These are phyloP conservation scores for Psittacula derbiana DNA, from an alignment of 2,797 vertebrate species.

Conservation along the genomic window DNA sequence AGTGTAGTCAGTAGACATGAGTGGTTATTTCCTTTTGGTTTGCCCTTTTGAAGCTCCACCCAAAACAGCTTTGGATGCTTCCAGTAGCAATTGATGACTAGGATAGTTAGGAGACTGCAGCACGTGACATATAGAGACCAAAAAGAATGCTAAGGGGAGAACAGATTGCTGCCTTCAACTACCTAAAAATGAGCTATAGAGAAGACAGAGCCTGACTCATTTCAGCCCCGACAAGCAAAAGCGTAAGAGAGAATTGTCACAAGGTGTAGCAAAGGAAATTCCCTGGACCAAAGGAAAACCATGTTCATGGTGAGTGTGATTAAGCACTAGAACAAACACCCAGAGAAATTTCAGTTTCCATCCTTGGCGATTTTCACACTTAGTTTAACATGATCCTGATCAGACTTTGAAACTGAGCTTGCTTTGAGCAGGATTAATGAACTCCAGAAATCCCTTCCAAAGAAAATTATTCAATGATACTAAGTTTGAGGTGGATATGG, in stretches of 20 bases:
- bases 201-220: not conserved
- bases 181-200: not conserved
- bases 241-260: not conserved
- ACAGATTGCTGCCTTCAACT: not conserved
- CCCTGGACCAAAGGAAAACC: not conserved
- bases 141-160: not conserved
- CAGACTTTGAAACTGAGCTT: not conserved
- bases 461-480: not conserved
- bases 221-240: not conserved
- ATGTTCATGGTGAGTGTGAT: not conserved
- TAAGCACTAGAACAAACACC: not conserved
- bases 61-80: not conserved
- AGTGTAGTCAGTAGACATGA: not conserved
- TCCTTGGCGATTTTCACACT: not conserved
- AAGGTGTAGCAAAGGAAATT: not conserved
- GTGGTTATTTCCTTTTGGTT: not conserved
- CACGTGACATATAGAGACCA: not conserved
- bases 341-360: not conserved
- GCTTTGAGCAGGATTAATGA: not conserved
- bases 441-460: not conserved
- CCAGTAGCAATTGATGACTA: not conserved
- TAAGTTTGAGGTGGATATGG: not conserved
- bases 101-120: not conserved
- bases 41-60: not conserved
- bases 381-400: not conserved